Conservation (phyloP, 2,113 vertebrate genomes). For the Chamaea fasciata region DNA sequence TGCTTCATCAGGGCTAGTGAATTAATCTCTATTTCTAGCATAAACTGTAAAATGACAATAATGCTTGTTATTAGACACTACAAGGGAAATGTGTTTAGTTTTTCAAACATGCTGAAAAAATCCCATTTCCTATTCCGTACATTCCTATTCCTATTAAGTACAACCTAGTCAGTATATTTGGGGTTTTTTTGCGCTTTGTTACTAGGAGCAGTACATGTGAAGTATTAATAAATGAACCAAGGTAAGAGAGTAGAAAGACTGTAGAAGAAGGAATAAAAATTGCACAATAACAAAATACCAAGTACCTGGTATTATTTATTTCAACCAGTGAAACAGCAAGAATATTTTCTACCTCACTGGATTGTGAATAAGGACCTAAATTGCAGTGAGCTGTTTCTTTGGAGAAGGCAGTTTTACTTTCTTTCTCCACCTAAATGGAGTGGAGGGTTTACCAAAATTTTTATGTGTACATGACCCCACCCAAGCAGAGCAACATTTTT, state of each 20-base stretch:
- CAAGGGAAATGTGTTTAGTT: not conserved
- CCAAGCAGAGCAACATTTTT: not conserved
- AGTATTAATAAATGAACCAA: not conserved
- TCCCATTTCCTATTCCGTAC: not conserved
- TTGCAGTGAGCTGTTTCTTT: not conserved
- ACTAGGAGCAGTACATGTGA: not conserved
- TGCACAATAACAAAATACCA: not conserved
- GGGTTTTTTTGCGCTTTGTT: not conserved
- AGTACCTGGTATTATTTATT: not conserved
- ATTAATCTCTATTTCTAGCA: not conserved
- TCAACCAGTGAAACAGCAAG: not conserved
- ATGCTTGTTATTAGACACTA: not conserved
- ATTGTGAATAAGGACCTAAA: not conserved
- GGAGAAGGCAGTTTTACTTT: not conserved
- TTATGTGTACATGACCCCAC: not conserved
- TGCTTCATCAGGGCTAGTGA: not conserved
- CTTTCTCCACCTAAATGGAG: not conserved
- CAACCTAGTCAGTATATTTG: not conserved
- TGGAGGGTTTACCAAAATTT: not conserved
- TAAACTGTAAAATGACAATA: not conserved
- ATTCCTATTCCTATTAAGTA: not conserved
- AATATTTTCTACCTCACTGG: not conserved
- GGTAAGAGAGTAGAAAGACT: not conserved
- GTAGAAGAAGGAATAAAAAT: not conserved
- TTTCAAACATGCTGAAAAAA: not conserved